Conservation (phyloP, 1,140 invertebrate genomes). For the Drosophila hydei region DNA sequence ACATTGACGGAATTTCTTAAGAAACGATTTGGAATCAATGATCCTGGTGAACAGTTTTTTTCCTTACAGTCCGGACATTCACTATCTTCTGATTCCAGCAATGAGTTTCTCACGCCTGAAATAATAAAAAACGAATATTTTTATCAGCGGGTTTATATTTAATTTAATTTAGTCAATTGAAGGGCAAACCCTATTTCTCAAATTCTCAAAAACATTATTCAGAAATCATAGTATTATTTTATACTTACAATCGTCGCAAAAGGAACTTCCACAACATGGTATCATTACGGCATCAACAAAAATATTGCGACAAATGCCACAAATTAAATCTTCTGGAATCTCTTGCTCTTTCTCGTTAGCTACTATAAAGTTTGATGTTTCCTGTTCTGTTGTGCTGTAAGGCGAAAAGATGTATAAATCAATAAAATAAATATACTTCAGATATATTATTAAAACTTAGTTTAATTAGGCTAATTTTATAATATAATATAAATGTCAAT, state of each 20-base stretch:
- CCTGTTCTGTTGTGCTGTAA: slow-evolving; percentile 41
- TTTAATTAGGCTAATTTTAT: too few species aligned
- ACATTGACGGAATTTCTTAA: slow-evolving; percentile 93
- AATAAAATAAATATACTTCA: too few species aligned
- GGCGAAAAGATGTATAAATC: neutral
- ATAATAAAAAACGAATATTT: slow-evolving; percentile 46
- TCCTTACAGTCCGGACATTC: slow-evolving; percentile 97
- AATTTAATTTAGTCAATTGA: too few species aligned
- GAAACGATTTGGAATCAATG: slow-evolving; percentile 96
- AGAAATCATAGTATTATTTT: too few species aligned
- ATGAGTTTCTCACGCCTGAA: slow-evolving; percentile 92
- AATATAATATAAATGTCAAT: neutral
- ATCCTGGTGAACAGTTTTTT: slow-evolving; percentile 95
- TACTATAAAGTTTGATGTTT: slow-evolving; percentile 47
- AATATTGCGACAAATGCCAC: slow-evolving; percentile 96
- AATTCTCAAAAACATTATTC: too few species aligned
- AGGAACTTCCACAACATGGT: slow-evolving; percentile 98
- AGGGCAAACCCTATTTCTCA: too few species aligned
- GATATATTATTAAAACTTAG: too few species aligned
- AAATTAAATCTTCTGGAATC: slow-evolving; percentile 95
- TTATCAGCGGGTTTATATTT: too few species aligned
- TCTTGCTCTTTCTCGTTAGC: slow-evolving; percentile 84
- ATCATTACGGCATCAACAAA: slow-evolving; percentile 98
- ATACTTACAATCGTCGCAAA: slow-evolving; percentile 98
- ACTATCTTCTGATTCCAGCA: slow-evolving; percentile 96